Evolutionary conservation across 2,797 vertebrate genomes (phyloP).

Genomic region (Danionella dracula): DNA sequence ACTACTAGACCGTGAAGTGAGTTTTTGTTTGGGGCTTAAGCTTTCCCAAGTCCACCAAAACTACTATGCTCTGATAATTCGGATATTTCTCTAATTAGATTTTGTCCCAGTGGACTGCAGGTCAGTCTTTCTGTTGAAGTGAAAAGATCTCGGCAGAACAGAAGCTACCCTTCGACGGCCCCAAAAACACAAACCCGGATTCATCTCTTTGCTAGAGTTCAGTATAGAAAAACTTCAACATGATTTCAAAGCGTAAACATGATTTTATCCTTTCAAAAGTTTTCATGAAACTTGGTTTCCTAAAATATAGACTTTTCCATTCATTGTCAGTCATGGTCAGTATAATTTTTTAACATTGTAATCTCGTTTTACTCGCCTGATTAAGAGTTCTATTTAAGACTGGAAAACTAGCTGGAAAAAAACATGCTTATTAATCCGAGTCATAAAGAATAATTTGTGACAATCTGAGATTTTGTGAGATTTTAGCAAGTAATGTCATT

Average conservation of each 20-base stretch:
- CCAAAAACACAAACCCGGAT: slow-evolving; percentile 20
- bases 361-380: no score
- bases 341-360: no score
- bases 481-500: no score
- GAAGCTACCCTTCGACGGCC: slow-evolving; percentile 29
- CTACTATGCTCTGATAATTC: slow-evolving; percentile 66
- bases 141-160: slow-evolving; percentile 21
- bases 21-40: slow-evolving; percentile 45
- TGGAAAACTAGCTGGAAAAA: no score
- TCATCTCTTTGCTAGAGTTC: background rate
- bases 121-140: slow-evolving; percentile 11
- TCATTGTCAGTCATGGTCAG: no score
- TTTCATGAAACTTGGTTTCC: no score
- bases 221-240: background rate
- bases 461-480: no score
- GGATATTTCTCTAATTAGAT: slow-evolving; percentile 62
- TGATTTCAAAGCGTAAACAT: background rate
- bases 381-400: no score
- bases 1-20: background rate
- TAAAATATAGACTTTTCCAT: no score
- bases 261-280: no score
- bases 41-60: slow-evolving; percentile 48
- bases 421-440: no score
- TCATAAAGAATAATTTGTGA: no score
- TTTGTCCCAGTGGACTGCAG: slow-evolving; percentile 31